phyloP scores from a whole-genome alignment of 64 coral and sea anemone species.

The Pocillopora damicornis region DNA sequence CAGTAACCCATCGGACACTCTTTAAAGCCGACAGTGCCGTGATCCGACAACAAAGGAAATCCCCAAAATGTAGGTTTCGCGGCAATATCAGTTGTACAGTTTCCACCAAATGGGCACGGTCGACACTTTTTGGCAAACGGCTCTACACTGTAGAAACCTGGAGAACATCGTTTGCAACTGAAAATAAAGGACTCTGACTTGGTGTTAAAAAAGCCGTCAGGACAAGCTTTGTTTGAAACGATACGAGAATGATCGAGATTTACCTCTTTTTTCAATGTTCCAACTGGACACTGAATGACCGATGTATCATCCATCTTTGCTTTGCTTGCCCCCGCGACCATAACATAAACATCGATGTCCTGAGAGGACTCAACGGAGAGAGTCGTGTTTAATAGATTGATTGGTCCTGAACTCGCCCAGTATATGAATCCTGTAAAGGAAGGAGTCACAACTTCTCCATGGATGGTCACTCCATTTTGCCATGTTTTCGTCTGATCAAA shows the following conservation, averaged over 20 bases:
- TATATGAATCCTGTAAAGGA: constrained; percentile 8
- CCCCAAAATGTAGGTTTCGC: constrained; percentile 52
- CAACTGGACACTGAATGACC: constrained; percentile 8
- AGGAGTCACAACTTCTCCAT: not conserved
- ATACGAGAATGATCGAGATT: not conserved
- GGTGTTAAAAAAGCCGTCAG: not conserved
- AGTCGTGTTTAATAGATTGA: not conserved
- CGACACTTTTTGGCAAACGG: not conserved
- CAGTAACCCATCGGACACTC: constrained; percentile 16
- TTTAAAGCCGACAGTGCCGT: not conserved
- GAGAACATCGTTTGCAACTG: constrained; percentile 8
- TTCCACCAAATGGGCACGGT: constrained; percentile 29
- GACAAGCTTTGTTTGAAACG: not conserved
- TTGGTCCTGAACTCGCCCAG: not conserved
- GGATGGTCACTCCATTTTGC: not conserved
- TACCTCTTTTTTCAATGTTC: not conserved
- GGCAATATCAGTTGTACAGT: constrained; percentile 5
- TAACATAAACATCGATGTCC: constrained; percentile 3
- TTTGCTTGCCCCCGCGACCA: not conserved
- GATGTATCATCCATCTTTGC: not conserved
- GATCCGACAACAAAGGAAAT: not conserved
- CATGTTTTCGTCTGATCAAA: not conserved
- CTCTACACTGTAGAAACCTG: constrained; percentile 33
- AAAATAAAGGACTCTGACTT: not conserved
- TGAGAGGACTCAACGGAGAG: not conserved